Base-by-base conservation (phyloP, 1,140 invertebrate genomes). In the Drosophila jambulina region DNA sequence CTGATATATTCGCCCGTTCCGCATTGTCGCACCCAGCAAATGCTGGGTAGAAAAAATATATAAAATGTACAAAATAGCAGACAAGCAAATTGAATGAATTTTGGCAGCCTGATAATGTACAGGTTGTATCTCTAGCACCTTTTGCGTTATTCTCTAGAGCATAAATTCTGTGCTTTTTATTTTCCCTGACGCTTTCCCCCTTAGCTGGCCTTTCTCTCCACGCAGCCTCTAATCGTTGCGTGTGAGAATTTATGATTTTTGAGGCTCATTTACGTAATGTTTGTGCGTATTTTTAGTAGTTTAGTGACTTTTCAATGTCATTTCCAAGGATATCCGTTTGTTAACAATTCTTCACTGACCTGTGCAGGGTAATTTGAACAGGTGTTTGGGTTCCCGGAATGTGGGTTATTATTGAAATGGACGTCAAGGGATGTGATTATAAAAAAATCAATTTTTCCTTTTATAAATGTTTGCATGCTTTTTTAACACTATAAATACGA, bases 261-360 rank as follows among this genome's bases (percentile, higher is more conserved):
- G 40, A 67, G 32, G 59, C 69, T 57, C 40, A 59, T 79, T 86
- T 86, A 86, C 79, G 82, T 86, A 86, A 86, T 62, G 32, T 51
- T 32, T 42, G 17, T 4, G 8, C 10, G 17, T 51, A 29, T 49
- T 38, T 42, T 27, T 45, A 54, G 25, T 78, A 56, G 77, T 88
- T 87, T 69, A 80, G 77, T 70, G 83, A 78, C 83, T 87, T 88
- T 54, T 78, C 68, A 87, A 87, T 80, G 83, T 75, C 83, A 87
- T 88, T 71, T 70, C 49, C 80, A 80, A 80, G 83, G 84, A 70
- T 78, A 34, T 17, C 17, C 29, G 38, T 15, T 15, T 25, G 23
- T 46, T 42, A 75, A 76, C 67, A 76, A 67, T 59, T 65, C 0
- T 59, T 15, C 32, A 75, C 49, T 42, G 40, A 63, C 58, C 58